A percentile compares a stretch with the other conserved stretches of the same genome.
These are phyloP conservation scores for Aplodontia rufa DNA, from an alignment of 2,113 vertebrate genomes.

Conservation along the genomic window DNA sequence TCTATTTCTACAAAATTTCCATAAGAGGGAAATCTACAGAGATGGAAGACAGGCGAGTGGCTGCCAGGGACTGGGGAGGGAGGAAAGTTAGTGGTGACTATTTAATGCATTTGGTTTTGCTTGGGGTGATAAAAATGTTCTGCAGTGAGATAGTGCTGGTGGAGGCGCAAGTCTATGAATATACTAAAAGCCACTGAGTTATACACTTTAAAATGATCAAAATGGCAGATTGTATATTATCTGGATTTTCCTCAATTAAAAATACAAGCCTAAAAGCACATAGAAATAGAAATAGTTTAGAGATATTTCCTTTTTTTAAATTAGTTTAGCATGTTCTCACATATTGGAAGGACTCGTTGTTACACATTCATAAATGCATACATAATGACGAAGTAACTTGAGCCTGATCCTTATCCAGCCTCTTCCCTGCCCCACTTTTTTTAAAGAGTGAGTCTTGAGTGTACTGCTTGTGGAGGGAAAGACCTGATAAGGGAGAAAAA, in stretches of 20 bases:
- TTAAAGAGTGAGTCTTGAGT: background rate
- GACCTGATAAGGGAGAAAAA: background rate
- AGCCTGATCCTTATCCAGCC: too few species aligned
- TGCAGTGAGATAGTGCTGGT: background rate
- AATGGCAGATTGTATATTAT: background rate
- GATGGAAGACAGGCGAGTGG: background rate
- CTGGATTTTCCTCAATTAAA: background rate
- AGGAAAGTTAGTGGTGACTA: background rate
- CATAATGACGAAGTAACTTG: too few species aligned
- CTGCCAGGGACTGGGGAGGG: background rate
- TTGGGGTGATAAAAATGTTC: background rate
- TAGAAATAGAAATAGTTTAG: background rate
- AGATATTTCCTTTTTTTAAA: too few species aligned
- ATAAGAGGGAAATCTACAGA: background rate
- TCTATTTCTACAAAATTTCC: background rate
- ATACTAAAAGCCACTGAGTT: background rate
- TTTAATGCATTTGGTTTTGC: background rate
- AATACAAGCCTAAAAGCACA: background rate
- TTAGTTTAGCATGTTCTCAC: too few species aligned
- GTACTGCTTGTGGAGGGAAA: background rate
- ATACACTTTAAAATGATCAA: background rate
- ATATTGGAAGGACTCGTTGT: too few species aligned
- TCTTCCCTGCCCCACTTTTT: too few species aligned
- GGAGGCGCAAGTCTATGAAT: background rate
- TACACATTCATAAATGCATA: too few species aligned